phyloP scores from a whole-genome alignment of 1,140 invertebrate species.

The Drosophila eugracilis region DNA sequence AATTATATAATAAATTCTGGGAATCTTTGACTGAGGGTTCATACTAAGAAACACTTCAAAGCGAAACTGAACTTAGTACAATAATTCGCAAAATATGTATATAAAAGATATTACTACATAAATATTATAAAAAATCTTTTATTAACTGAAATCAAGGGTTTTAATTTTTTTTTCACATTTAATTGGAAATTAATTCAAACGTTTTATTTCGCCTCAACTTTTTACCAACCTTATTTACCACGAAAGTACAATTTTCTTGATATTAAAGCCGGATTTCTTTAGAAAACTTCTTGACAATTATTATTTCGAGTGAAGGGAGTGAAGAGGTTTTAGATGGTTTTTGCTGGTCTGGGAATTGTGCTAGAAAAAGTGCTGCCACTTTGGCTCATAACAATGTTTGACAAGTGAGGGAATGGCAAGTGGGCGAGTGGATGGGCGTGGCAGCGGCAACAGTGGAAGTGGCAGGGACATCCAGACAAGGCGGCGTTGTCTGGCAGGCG shows the following conservation, averaged over 20 bases:
- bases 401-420: constrained; percentile 31
- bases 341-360: constrained; percentile 33
- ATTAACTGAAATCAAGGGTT: too few species aligned
- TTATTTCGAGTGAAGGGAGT: not conserved
- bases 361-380: constrained; percentile 77
- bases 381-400: constrained; percentile 69
- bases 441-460: constrained; percentile 9
- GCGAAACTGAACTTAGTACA: not conserved
- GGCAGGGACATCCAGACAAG: constrained; percentile 39
- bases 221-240: too few species aligned
- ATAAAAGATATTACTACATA: too few species aligned
- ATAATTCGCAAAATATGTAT: too few species aligned
- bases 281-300: not conserved
- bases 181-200: too few species aligned
- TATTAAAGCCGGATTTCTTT: not conserved
- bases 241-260: too few species aligned
- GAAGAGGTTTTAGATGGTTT: constrained; percentile 3
- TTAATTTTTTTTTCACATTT: too few species aligned
- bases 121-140: too few species aligned
- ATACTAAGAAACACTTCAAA: not conserved
- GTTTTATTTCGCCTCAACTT: too few species aligned
- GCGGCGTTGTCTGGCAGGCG: constrained; percentile 43
- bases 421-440: constrained; percentile 14
- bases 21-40: not conserved
- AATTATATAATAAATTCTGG: constrained; percentile 3